Base-by-base conservation (phyloP, 1,140 invertebrate genomes). In the Calycopis cecrops region DNA sequence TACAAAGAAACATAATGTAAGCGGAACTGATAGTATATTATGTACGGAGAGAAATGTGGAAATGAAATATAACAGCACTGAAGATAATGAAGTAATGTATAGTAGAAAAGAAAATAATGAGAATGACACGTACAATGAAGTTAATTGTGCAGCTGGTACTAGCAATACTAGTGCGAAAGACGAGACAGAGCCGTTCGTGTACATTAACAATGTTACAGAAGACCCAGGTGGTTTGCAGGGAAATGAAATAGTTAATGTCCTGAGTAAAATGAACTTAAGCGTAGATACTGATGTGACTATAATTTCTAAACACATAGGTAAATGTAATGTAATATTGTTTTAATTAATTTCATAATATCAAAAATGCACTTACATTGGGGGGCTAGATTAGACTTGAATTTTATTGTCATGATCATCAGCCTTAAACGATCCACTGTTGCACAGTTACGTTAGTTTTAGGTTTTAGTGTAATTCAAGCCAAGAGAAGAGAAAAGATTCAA, bases 201-300 rank as follows among this genome's bases (percentile, higher is more conserved):
- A 44, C 4, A 9, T 8, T 9, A 18, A 18, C 2, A 16, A 17
- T 14, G n/a, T 40, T 16, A 16, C 40, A 17, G 17, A 44, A 9
- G 40, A 14, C 7, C 40, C 7, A 44, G 16, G 40, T 37, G 35
- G 9, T 4, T 1, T 10, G 2, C 9, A 37, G n/a, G n/a, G 9
- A 37, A 37, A 9, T 7, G 16, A 16, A 16, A 54, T 56, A 1
- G 9, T 53, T 12, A 18, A 52, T 28, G n/a, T 52, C 1, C 54
- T 71, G n/a, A 40, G 49, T 12, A 61, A 69, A 35, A 40, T 65
- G 14, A 73, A 73, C 48, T 57, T 73, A 11, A 69, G 66, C 18
- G 55, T 74, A 0, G 57, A 74, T 52, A 55, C 66, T 42, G 71
- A 77, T 50, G 60, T 77, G 9, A 60, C 53, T n/a, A 6, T 28